Conservation (phyloP, 1,140 invertebrate species). For the Campodea augens region DNA sequence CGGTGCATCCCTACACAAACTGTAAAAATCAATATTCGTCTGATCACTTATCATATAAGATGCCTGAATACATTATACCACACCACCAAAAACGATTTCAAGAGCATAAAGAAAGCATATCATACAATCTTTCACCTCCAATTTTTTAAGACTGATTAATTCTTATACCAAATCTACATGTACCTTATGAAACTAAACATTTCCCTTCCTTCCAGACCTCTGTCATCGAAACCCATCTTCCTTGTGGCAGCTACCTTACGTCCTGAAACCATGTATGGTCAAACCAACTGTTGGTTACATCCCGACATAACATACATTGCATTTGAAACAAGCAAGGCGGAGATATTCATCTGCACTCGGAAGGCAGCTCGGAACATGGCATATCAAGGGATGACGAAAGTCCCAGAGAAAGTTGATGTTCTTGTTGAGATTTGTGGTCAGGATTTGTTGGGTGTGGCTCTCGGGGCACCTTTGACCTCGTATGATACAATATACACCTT, state of each 20-base stretch:
- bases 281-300: constrained; percentile 96
- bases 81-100: too few species aligned
- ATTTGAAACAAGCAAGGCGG: constrained; percentile 45
- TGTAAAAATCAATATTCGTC: too few species aligned
- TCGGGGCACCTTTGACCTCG: constrained; percentile 65
- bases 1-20: too few species aligned
- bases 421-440: constrained; percentile 49
- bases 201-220: too few species aligned
- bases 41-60: too few species aligned
- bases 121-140: too few species aligned
- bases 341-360: constrained; percentile 70
- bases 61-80: too few species aligned
- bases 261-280: constrained; percentile 99
- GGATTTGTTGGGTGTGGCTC: constrained; percentile 49
- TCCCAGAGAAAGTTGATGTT: constrained; percentile 57
- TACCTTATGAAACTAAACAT: too few species aligned
- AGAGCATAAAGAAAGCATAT: too few species aligned
- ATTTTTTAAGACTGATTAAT: too few species aligned
- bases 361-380: constrained; percentile 87
- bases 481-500: constrained; percentile 77
- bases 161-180: too few species aligned
- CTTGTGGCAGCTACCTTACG: constrained; percentile 92
- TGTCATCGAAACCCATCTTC: too few species aligned
- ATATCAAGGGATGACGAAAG: constrained; percentile 76
- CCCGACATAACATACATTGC: constrained; percentile 89